A percentile compares a stretch with the other conserved stretches of the same genome.
Conservation (phyloP, 2,113 vertebrate genomes). For the Brachyistius frenatus region DNA sequence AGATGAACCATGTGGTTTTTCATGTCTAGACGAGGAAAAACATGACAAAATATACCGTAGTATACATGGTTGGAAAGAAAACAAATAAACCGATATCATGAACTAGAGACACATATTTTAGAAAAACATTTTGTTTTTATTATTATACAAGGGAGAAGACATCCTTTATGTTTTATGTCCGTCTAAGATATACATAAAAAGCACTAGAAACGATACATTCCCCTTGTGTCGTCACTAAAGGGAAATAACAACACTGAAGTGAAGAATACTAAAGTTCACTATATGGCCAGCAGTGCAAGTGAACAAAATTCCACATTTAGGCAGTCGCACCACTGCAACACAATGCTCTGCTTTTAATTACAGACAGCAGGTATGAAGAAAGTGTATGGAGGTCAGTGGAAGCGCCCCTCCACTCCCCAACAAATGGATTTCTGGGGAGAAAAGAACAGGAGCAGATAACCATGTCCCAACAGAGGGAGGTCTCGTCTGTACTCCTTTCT, state of each 20-base stretch:
- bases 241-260: background rate
- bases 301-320: constrained; percentile 13
- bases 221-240: background rate
- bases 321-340: constrained; percentile 7
- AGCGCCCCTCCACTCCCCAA: constrained; percentile 25
- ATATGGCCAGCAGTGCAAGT: constrained; percentile 3
- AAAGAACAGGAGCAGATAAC: constrained; percentile 65
- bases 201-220: background rate
- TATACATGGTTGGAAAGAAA: background rate
- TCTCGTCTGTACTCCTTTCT: constrained; percentile 33
- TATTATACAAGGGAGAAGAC: too few relatives aligned
- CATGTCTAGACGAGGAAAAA: too few relatives aligned
- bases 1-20: too few relatives aligned
- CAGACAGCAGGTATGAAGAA: background rate
- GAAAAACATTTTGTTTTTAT: too few relatives aligned
- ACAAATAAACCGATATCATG: background rate
- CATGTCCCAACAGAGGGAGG: constrained; percentile 48
- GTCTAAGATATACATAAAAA: background rate
- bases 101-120: background rate
- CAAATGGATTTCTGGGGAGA: constrained; percentile 65
- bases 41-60: too few relatives aligned
- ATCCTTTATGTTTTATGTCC: background rate
- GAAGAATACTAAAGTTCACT: background rate
- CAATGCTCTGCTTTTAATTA: constrained; percentile 35
- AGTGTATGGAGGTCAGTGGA: constrained; percentile 43